phyloP scores from a whole-genome alignment of 2,888 invertebrate genomes.

The Brenthis ino region DNA sequence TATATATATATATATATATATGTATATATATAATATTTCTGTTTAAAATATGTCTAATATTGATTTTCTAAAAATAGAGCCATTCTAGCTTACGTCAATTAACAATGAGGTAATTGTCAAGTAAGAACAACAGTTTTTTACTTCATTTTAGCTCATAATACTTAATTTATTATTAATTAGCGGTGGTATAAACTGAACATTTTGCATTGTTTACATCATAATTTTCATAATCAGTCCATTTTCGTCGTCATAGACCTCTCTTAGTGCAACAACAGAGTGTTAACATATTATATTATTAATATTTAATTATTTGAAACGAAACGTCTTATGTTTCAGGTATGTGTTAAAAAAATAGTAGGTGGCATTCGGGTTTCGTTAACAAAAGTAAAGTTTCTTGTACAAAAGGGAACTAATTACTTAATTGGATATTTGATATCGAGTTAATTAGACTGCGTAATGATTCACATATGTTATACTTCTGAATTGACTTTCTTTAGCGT shows the following conservation, averaged over 20 bases:
- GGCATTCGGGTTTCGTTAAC: constrained; percentile 13
- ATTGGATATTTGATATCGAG: constrained; percentile 21
- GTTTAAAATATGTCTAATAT: neutral
- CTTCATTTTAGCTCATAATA: no score
- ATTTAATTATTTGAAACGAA: neutral
- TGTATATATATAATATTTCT: neutral
- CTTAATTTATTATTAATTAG: no score
- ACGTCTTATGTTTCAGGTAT: neutral
- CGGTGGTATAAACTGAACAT: no score
- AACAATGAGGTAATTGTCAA: no score
- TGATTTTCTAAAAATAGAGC: no score
- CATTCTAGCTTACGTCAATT: no score
- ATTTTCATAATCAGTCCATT: no score
- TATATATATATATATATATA: no score
- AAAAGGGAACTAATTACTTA: constrained; percentile 16
- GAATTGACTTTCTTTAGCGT: neutral
- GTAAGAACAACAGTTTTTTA: no score
- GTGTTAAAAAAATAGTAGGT: neutral
- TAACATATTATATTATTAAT: neutral
- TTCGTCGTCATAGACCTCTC: no score
- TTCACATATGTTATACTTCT: constrained; percentile 6
- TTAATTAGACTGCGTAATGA: constrained; percentile 17
- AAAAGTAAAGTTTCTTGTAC: neutral
- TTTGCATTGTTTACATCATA: no score
- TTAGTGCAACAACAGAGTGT: no score